Base-by-base conservation (phyloP, 2,113 vertebrate genomes). In the Odontophorus gujanensis region DNA sequence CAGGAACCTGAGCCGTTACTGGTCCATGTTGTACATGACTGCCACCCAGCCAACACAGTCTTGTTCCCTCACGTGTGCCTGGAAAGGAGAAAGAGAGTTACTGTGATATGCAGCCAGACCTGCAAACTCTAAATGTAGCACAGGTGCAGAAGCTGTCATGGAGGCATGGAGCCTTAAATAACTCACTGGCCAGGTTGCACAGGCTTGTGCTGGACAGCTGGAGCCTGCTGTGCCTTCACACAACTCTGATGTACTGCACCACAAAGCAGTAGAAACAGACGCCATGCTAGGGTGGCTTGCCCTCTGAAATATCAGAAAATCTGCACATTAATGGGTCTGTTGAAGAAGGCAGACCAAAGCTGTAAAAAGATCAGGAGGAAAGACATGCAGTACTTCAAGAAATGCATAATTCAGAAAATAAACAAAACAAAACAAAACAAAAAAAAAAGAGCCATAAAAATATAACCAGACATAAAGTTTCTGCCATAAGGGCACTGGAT, bases 31-130 rank as follows among this genome's bases (percentile, higher is more conserved):
- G 13, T 20, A 24, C 19, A 14, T 20, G 24, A 28, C 19, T 90
- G 26, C 42, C 19, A 36, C 13, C 12, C 14, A 55, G 42, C 9
- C 48, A 36, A 28, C 30, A 25, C 0, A 0, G 2, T 63, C 15
- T 21, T 24, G 40, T 19, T 40, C 9, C 18, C 50, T 65, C 42
- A 7, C 68, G 38, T 0, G 0, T 67, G 42, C 42, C 3, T 5
- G 30, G 9, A 18, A 89, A 32, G 9, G 28, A 87, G 6, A 30
- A 63, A 73, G 63, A 58, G 42, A 40, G 14, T 32, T 48, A 18
- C 51, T n/a, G 38, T 67, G 14, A 28, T 12, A 21, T 0, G 1
- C 17, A 59, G 40, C 26, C 25, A 87, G 19, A 22, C 7, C 28
- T 50, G 26, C 22, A 24, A 71, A 43, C 65, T 51, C 77, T 22